Base-by-base conservation (phyloP, 1,140 invertebrate genomes). In the Lasioglossum albipes region DNA sequence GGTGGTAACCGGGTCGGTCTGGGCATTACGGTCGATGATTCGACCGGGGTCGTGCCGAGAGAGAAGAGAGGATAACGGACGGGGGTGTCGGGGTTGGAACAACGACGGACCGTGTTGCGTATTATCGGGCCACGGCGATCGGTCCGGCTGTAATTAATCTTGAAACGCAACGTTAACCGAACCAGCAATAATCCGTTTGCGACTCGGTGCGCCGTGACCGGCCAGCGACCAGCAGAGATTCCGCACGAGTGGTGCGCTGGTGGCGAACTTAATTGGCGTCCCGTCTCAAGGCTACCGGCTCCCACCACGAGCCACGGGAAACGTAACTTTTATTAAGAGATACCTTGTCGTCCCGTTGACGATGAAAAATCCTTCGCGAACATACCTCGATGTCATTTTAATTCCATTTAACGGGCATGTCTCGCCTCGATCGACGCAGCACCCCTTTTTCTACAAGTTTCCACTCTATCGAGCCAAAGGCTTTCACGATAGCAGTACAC, bases 101-200 rank as follows among this genome's bases (percentile, higher is more conserved):
- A 61, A 36, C 62, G 52, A 67, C 70, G 78, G 67, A 57, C 22
- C 59, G 52, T 66, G 61, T 54, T 65, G 78, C 57, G 18, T 81
- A 61, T 77, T 70, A 59, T 80, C 49, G 61, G 45, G 52, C 68
- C 61, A 77, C 73, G 75, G 69, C 52, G 31, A 77, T 45, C 45
- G 73, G 73, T 59, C 31, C 67, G 82, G 78, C 70, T 82, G 73
- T 82, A 85, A 85, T 82, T 69, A 85, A 84, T 77, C 59, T 66
- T n/a, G 36, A 82, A 84, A 84, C 71, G 62, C 62, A 75, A 77
- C 67, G 61, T 84, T 84, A 85, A 84, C 66, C 71, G 84, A 84
- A 78, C 69, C 84, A 84, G 84, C 84, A 85, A 84, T 85, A 85
- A 85, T 85, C 59, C 49, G 45, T 54, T 62, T 31, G 74, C 69